Evolutionary conservation across 92 coral and sea anemone species (phyloP), one percentile per base, ranked within the genome.

Genomic region (Actinernus sp.): DNA sequence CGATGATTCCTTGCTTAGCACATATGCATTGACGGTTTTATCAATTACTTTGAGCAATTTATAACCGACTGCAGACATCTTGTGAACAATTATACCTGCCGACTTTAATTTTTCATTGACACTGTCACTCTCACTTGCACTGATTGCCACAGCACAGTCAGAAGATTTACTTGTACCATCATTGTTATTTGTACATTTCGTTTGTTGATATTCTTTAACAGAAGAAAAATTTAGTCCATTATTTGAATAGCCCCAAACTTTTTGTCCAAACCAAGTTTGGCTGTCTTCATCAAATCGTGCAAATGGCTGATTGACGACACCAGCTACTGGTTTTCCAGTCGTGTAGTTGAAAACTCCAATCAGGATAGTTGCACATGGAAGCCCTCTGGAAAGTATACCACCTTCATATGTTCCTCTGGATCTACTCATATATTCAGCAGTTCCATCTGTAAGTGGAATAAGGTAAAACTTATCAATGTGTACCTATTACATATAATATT

Each of bases 301-400:
- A 76, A 82, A 87, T 48, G 93, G 93, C 50, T 87, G 93, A 46
- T 82, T 87, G 17, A 87, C 62, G 12, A 76, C 89, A 13, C 93
- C 93, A 56, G 72, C 89, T 37, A 87, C 48, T 17, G 93, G 89
- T 14, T 41, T 13, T 29, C 93, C 93, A 32, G 73, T 82, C 27
- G 37, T 56, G 13, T 63, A 46, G 31, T 87, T 71, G 70, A 81
- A 87, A 21, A 87, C 58, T 33, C 93, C 93, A 82, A 87, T 82
- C 19, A 87, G 76, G 34, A 87, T 77, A 49, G 81, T 70, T 8
- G 61, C 89, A 82, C 93, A 87, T 6, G 93, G 85, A 18, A 82
- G 58, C 29, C 93, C 93, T 38, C 62, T 58, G 49, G 70, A 47
- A 0, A 82, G 49, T 13, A 82, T 18, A 0, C 85, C 89, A 24